A percentile compares a stretch with the other conserved stretches of the same genome.
phyloP scores from a whole-genome alignment of 2,888 invertebrate genomes.

The Meteorus colon region DNA sequence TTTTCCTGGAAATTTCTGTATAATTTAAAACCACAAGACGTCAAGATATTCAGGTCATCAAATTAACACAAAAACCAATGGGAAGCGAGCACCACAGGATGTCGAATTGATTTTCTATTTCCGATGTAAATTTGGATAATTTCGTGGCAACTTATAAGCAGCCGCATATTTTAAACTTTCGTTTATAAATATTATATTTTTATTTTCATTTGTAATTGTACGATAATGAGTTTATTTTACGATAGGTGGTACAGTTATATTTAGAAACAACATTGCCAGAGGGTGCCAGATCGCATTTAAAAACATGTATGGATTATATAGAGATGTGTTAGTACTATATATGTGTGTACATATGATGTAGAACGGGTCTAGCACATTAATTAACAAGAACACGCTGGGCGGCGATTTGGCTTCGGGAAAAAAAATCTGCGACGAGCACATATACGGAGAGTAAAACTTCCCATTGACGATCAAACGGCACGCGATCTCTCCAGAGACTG shows the following conservation, averaged over 20 bases:
- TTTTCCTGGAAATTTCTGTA: not conserved
- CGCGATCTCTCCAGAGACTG: slow-evolving; percentile 53
- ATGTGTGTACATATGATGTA: slow-evolving; percentile 48
- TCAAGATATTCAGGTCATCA: not conserved
- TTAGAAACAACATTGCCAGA: not conserved
- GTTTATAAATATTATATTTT: not conserved
- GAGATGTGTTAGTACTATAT: not conserved
- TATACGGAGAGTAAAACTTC: slow-evolving; percentile 28
- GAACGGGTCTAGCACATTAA: slow-evolving; percentile 58
- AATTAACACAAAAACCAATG: too few species aligned
- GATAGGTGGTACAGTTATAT: not conserved
- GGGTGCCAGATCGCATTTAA: not conserved
- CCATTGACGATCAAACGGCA: slow-evolving; percentile 58
- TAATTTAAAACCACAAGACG: not conserved
- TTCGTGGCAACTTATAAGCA: not conserved
- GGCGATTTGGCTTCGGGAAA: slow-evolving; percentile 56
- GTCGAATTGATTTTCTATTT: too few species aligned
- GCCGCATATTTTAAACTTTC: too few species aligned
- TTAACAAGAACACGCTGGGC: slow-evolving; percentile 61
- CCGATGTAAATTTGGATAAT: not conserved
- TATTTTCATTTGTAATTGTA: slow-evolving; percentile 1
- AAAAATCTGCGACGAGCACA: slow-evolving; percentile 33
- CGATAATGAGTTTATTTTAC: not conserved
- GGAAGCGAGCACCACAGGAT: too few species aligned
- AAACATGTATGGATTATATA: not conserved